These are phyloP conservation scores for Sphaeridia pumilis DNA, from an alignment of 2,888 invertebrate genomes.

Conservation along the genomic window DNA sequence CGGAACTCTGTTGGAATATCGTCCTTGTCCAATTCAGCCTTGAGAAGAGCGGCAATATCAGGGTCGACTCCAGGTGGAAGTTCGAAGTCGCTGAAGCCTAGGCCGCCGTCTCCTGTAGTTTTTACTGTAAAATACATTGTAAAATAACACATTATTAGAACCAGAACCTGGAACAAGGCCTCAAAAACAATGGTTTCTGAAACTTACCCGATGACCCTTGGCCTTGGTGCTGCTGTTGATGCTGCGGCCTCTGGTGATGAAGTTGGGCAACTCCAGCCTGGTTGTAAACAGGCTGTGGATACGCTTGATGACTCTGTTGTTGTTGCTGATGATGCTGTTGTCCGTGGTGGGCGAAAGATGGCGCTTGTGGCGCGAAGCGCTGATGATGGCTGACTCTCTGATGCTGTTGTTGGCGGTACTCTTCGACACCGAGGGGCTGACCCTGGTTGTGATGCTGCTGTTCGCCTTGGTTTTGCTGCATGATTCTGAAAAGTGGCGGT, in stretches of 20 bases:
- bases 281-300: constrained; percentile 5
- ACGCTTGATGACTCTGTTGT: constrained; percentile 11
- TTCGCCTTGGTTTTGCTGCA: constrained; percentile 7
- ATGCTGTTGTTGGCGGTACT: constrained; percentile 1
- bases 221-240: too few species aligned
- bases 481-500: constrained; percentile 4
- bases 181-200: too few species aligned
- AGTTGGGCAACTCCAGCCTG: too few species aligned
- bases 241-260: too few species aligned
- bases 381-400: too few species aligned
- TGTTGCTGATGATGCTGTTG: constrained; percentile 6
- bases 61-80: constrained; percentile 25
- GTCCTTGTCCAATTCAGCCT: constrained; percentile 29
- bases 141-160: too few species aligned
- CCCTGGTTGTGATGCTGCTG: constrained; percentile 14
- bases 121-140: constrained; percentile 12
- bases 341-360: too few species aligned
- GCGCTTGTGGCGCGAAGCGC: too few species aligned
- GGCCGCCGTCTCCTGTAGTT: constrained; percentile 15
- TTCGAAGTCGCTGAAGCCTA: constrained; percentile 25
- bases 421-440: background rate
- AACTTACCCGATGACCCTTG: too few species aligned
- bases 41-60: constrained; percentile 28
- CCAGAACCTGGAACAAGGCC: too few species aligned
- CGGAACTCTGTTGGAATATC: constrained; percentile 29